Evolutionary conservation across 2,113 vertebrate species (phyloP).

Genomic region (Cyprinodon tularosa): DNA sequence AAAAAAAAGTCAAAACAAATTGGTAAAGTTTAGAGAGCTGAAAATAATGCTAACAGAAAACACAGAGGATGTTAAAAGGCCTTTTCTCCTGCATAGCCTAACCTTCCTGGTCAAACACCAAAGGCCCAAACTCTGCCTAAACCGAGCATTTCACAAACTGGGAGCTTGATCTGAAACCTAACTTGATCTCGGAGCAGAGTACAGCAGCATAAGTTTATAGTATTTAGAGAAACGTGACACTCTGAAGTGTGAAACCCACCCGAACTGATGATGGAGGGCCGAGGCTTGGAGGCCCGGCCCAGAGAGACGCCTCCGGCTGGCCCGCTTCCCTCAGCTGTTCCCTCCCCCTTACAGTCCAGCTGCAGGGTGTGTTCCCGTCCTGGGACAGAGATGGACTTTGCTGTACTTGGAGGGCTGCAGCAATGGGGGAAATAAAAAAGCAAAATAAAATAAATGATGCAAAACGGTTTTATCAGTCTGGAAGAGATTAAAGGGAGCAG

Average conservation of each 20-base stretch:
- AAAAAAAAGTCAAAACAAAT: not conserved
- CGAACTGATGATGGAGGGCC: conserved; percentile 85
- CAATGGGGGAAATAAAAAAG: not conserved
- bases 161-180: not conserved
- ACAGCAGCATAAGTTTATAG: not conserved
- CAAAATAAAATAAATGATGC: not conserved
- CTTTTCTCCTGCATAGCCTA: not conserved
- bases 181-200: not conserved
- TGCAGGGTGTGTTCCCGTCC: conserved; percentile 92
- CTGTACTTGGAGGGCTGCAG: conserved; percentile 83
- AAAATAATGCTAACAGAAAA: not conserved
- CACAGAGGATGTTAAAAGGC: no score
- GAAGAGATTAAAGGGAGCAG: conserved; percentile 29
- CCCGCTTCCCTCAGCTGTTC: conserved; percentile 75
- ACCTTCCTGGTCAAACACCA: no score
- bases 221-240: not conserved
- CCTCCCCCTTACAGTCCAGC: conserved; percentile 96
- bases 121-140: no score
- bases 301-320: conserved; percentile 74
- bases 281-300: conserved; percentile 81
- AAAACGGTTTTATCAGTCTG: conserved; percentile 13
- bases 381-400: conserved; percentile 91
- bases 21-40: not conserved
- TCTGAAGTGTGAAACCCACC: conserved; percentile 72
- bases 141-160: no score